A percentile compares a stretch with the other conserved stretches of the same genome.
These are phyloP conservation scores for Elysia chlorotica DNA, from an alignment of 1,140 invertebrate genomes.

Conservation along the genomic window DNA sequence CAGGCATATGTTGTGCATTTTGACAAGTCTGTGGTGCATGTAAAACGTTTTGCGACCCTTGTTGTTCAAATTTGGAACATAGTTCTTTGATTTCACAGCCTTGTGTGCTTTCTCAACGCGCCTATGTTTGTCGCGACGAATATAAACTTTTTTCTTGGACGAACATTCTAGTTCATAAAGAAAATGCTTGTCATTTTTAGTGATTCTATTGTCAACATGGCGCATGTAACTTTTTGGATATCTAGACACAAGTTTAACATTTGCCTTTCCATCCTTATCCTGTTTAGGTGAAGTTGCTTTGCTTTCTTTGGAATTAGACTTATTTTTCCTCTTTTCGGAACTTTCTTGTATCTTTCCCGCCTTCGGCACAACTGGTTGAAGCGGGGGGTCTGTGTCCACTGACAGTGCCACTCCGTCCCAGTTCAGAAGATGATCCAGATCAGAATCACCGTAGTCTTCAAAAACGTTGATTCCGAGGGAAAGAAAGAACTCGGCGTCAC, in stretches of 20 bases:
- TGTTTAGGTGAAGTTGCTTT: constrained; percentile 21
- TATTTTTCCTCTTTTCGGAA: constrained; percentile 20
- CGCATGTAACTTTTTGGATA: background rate
- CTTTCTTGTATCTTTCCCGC: background rate
- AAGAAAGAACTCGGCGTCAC: background rate
- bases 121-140: constrained; percentile 36
- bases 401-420: background rate
- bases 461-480: background rate
- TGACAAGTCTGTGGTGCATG: constrained; percentile 47
- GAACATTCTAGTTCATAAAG: constrained; percentile 13
- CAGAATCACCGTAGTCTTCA: too few relatives aligned
- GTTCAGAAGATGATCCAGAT: background rate
- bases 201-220: background rate
- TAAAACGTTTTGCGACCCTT: constrained; percentile 42
- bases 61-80: constrained; percentile 45
- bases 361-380: too few relatives aligned
- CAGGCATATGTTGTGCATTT: constrained; percentile 34
- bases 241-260: background rate
- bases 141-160: constrained; percentile 26
- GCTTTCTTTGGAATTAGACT: constrained; percentile 20
- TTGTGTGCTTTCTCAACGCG: constrained; percentile 42
- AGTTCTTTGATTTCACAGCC: constrained; percentile 49
- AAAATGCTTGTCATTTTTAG: background rate
- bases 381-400: too few relatives aligned
- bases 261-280: constrained; percentile 17